Base-by-base conservation (phyloP, 2,113 vertebrate genomes). In the Colaptes auratus region DNA sequence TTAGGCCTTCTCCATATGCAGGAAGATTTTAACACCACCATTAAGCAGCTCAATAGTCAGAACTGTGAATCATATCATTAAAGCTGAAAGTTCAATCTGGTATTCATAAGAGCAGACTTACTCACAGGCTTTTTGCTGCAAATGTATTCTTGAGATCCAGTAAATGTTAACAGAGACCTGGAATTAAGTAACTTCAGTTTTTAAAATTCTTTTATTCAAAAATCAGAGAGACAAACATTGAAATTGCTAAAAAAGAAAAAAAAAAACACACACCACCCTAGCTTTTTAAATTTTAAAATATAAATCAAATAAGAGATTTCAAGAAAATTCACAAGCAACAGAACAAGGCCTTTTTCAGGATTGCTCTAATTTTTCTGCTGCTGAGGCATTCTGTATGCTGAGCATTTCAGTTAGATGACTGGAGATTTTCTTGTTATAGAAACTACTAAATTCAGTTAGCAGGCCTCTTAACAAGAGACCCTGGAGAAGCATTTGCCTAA, bases 11-110 rank as follows among this genome's bases (percentile, higher is more conserved):
- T 82, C 74, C 10, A 7, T 59, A 42, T 64, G 89, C 71, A 95
- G 90, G 76, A 96, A 96, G 86, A 96, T 93, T 93, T 88, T 97
- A 96, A 95, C 81, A 97, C 1, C 66, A 85, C 46, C 58, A 88
- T 55, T 70, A 94, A 96, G 81, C 55, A 93, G 82, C 58, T 93
- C 90, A 84, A 74, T 69, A 65, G 65, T 93, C 85, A 90, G 30
- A 97, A 96, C 64, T 70, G 58, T 95, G 97, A 98, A 97, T 98
- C 96, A 96, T 39, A 80, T 96, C 91, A 97, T 90, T 96, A 90
- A 97, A 96, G 64, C 8, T 67, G 70, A 84, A 84, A 70, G 46
- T 76, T 93, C 94, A 88, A 63, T 76, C 88, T 92, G 85, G 58
- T 61, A 84, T 90, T 94, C 36, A 3, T 76, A 70, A 67, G 17